Evolutionary conservation across 2,888 invertebrate genomes (phyloP).

Genomic region (Mesorhabditis belari): DNA sequence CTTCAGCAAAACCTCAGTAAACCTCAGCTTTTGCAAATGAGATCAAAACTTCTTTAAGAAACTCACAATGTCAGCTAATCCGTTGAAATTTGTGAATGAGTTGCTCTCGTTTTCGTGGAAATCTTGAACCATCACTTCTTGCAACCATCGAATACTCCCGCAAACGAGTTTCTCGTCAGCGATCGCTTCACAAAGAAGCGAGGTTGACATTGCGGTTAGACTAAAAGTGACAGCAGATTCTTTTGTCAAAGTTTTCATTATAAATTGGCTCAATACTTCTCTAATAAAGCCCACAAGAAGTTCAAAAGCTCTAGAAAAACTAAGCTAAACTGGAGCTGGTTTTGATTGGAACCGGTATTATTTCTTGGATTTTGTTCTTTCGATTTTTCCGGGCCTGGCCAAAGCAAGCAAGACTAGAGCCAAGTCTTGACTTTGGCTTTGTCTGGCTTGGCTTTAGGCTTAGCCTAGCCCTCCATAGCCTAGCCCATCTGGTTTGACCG

Average conservation of each 20-base stretch:
- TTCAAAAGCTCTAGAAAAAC: too few relatives aligned
- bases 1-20: conserved; percentile 7
- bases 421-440: too few relatives aligned
- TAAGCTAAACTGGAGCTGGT: too few relatives aligned
- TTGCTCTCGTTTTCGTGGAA: background rate
- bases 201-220: conserved; percentile 36
- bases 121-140: background rate
- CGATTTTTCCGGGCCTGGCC: too few relatives aligned
- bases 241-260: background rate
- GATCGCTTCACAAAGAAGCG: conserved; percentile 42
- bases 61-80: conserved; percentile 22
- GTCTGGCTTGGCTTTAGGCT: too few relatives aligned
- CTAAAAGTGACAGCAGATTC: conserved; percentile 8
- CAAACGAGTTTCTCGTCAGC: conserved; percentile 36
- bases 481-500: too few relatives aligned
- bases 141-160: conserved; percentile 27
- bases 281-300: too few relatives aligned
- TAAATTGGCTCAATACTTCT: too few relatives aligned
- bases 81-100: conserved; percentile 15
- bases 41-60: background rate
- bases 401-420: too few relatives aligned
- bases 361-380: too few relatives aligned
- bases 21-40: background rate
- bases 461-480: too few relatives aligned
- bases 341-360: too few relatives aligned